These are phyloP conservation scores for Grammomys dolichurus DNA, from an alignment of 2,113 vertebrate genomes.

Conservation along the genomic window DNA sequence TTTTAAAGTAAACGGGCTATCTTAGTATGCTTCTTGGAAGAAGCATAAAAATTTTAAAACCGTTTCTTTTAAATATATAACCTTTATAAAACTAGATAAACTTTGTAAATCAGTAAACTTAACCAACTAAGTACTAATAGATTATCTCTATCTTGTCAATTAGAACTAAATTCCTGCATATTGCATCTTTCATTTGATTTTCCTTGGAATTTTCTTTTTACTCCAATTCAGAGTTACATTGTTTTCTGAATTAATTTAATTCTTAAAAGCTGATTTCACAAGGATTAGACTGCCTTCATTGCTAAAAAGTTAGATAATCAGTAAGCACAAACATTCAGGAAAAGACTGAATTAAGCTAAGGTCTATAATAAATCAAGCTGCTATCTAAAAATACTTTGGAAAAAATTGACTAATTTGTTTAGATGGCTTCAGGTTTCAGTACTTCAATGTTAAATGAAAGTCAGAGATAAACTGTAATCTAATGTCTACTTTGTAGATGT, in stretches of 20 bases:
- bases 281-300: neutral
- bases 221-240: neutral
- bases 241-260: neutral
- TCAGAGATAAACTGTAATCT: neutral
- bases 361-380: neutral
- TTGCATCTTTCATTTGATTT: neutral
- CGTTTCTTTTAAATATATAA: constrained; percentile 22
- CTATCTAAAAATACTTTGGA: neutral
- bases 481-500: neutral
- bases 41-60: neutral
- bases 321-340: neutral
- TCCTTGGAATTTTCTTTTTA: neutral
- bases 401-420: neutral
- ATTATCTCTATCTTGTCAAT: neutral
- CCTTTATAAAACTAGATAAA: constrained; percentile 27
- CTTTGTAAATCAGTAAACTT: constrained; percentile 27
- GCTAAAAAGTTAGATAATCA: neutral
- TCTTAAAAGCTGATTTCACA: neutral
- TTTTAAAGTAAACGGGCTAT: constrained; percentile 2
- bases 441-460: constrained; percentile 17
- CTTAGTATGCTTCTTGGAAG: neutral
- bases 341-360: neutral
- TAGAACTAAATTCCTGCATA: constrained; percentile 1
- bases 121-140: neutral
- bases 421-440: neutral